phyloP scores from a whole-genome alignment of 2,888 invertebrate species.

The Drosophila helvetica region DNA sequence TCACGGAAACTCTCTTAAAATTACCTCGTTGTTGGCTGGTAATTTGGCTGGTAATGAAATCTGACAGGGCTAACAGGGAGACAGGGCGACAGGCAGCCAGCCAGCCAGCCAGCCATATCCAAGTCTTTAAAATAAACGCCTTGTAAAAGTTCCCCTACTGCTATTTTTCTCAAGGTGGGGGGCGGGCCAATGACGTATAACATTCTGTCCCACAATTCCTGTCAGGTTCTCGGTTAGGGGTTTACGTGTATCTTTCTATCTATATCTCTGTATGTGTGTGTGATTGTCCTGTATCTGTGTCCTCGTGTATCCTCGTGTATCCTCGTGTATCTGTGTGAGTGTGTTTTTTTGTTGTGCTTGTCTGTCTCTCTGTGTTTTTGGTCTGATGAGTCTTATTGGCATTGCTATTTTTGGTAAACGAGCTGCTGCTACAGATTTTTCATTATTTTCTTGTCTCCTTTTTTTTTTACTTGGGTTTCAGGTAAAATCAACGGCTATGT shows the following conservation, averaged over 20 bases:
- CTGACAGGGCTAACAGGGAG: slow-evolving; percentile 53
- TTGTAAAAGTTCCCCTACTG: neutral
- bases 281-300: neutral
- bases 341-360: neutral
- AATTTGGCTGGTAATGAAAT: slow-evolving; percentile 49
- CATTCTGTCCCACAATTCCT: slow-evolving; percentile 6
- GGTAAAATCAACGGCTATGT: neutral
- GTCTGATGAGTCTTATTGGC: slow-evolving; percentile 17
- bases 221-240: slow-evolving; percentile 4
- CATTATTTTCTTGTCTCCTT: neutral
- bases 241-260: neutral
- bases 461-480: neutral
- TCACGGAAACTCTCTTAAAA: slow-evolving; percentile 31
- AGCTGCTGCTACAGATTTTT: slow-evolving; percentile 9
- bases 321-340: neutral
- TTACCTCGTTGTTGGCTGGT: slow-evolving; percentile 20
- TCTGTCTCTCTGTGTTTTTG: neutral
- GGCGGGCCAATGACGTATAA: slow-evolving; percentile 19
- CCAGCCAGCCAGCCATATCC: neutral
- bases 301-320: neutral
- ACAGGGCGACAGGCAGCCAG: slow-evolving; percentile 6
- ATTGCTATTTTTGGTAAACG: slow-evolving; percentile 20
- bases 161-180: slow-evolving; percentile 6
- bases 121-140: slow-evolving; percentile 37
- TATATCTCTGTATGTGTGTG: neutral